Conservation (phyloP, 1,140 invertebrate genomes). For the Calephelis nemesis region DNA sequence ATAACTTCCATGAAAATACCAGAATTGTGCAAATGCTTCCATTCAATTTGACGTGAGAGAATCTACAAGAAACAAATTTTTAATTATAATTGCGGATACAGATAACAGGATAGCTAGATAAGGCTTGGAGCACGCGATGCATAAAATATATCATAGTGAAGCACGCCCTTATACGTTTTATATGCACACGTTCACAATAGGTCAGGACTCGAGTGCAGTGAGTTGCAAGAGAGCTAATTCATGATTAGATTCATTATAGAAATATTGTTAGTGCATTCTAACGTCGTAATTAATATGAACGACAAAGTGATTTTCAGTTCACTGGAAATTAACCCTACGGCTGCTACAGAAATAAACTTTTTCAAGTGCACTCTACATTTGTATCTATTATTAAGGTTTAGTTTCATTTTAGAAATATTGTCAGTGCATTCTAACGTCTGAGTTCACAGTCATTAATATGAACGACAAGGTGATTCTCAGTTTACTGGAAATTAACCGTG, state of each 20-base stretch:
- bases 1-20: slow-evolving; percentile 5
- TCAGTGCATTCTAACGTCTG: slow-evolving; percentile 17
- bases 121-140: slow-evolving; percentile 13
- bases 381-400: too few species aligned
- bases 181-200: slow-evolving; percentile 25
- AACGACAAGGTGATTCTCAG: slow-evolving; percentile 34
- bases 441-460: slow-evolving; percentile 35
- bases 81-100: slow-evolving; percentile 15
- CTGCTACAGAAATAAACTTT: too few species aligned
- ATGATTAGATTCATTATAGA: slow-evolving; percentile 38
- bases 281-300: not conserved
- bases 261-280: slow-evolving; percentile 28
- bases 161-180: slow-evolving; percentile 14
- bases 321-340: too few species aligned
- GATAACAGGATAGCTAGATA: slow-evolving; percentile 16
- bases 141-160: slow-evolving; percentile 23
- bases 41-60: slow-evolving; percentile 12
- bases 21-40: slow-evolving; percentile 6
- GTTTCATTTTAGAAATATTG: too few species aligned
- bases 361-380: too few species aligned
- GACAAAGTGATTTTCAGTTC: too few species aligned
- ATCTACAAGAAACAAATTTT: slow-evolving; percentile 13
- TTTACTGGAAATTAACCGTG: slow-evolving; percentile 11
- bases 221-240: slow-evolving; percentile 34
- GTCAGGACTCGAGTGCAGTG: slow-evolving; percentile 30